Percentiles rank a stretch among this genome's conserved stretches.
Evolutionary conservation across 2,888 invertebrate species (phyloP).

Genomic region (Dryobotodes eremita): DNA sequence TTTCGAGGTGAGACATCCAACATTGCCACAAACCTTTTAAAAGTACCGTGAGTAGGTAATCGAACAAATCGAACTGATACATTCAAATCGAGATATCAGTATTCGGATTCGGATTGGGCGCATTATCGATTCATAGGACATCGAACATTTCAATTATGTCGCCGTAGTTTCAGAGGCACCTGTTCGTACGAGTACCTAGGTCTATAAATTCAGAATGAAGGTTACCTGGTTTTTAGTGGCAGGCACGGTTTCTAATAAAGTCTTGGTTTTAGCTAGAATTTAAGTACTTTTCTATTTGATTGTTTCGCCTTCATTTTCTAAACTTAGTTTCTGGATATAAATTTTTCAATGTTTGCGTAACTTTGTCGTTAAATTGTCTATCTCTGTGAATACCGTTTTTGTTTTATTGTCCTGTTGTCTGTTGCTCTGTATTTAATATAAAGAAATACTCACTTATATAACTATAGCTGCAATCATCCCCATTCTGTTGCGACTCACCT

Average conservation of each 20-base stretch:
- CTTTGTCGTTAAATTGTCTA: not conserved
- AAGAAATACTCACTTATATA: conserved; percentile 88
- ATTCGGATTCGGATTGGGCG: conserved; percentile 45
- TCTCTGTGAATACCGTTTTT: too few relatives aligned
- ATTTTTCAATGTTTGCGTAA: not conserved
- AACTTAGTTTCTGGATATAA: not conserved
- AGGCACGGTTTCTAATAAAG: conserved; percentile 7
- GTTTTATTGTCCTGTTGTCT: not conserved
- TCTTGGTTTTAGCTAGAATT: conserved; percentile 11
- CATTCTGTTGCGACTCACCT: conserved; percentile 90
- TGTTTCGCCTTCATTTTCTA: not conserved
- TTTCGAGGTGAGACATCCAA: conserved; percentile 11
- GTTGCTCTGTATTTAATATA: not conserved
- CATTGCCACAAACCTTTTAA: not conserved
- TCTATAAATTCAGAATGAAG: conserved; percentile 55
- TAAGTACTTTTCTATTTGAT: not conserved
- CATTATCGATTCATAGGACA: conserved; percentile 74
- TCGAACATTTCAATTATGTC: conserved; percentile 72
- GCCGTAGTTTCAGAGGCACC: conserved; percentile 14
- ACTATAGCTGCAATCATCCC: conserved; percentile 90
- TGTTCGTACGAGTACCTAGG: not conserved
- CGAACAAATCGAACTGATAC: conserved; percentile 23
- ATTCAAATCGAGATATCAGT: conserved; percentile 15
- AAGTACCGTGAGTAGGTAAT: not conserved
- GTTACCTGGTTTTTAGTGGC: conserved; percentile 16